Percentiles rank a stretch among this genome's conserved stretches.
Conservation (phyloP, 2,888 invertebrate species). For the Anoplius nigerrimus region DNA sequence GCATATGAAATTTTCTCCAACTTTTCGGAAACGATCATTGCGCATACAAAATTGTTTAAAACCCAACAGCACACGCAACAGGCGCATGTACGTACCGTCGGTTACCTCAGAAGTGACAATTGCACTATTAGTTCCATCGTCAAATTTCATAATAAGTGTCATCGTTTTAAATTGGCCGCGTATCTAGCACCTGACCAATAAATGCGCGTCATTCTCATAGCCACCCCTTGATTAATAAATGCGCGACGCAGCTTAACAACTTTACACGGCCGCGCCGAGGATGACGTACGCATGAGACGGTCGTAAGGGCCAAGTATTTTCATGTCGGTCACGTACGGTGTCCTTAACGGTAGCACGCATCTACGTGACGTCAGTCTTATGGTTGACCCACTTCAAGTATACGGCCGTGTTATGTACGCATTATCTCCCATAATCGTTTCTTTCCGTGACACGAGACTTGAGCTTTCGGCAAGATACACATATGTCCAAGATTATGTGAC, state of each 20-base stretch:
- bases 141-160: no score
- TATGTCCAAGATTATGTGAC: neutral
- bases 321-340: slow-evolving; percentile 35
- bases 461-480: neutral
- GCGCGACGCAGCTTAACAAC: neutral
- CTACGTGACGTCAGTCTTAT: slow-evolving; percentile 37
- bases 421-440: neutral
- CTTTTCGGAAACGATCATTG: no score
- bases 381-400: slow-evolving; percentile 26
- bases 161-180: no score
- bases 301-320: slow-evolving; percentile 16
- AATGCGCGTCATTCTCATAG: no score
- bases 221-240: neutral
- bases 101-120: no score
- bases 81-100: no score
- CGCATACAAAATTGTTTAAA: no score
- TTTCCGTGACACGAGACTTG: neutral
- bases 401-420: neutral
- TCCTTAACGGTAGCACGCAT: slow-evolving; percentile 29
- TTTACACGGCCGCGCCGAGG: neutral
- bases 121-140: no score
- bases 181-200: no score
- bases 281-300: neutral
- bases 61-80: no score
- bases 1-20: no score